Conservation (phyloP, 1,140 invertebrate genomes). For the Drosophila ananassae region DNA sequence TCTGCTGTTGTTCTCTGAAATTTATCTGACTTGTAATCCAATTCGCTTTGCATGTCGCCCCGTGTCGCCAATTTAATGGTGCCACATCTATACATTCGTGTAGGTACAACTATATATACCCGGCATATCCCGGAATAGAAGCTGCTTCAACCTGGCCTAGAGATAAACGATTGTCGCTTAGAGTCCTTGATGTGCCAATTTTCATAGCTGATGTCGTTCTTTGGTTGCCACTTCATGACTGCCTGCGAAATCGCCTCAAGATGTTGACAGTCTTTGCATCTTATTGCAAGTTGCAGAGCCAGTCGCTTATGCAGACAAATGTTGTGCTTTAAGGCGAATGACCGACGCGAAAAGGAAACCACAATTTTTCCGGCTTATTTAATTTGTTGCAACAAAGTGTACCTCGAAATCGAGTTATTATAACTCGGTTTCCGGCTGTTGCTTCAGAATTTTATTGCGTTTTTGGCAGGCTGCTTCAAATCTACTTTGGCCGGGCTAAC, state of each 20-base stretch:
- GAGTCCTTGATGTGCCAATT: conserved; percentile 73
- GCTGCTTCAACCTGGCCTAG: background rate
- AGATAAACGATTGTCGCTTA: conserved; percentile 71
- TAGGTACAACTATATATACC: background rate
- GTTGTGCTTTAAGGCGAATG: conserved; percentile 45
- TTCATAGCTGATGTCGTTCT: conserved; percentile 62
- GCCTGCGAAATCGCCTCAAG: conserved; percentile 27
- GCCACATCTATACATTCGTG: conserved; percentile 51
- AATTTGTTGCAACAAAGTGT: conserved; percentile 41
- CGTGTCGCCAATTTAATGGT: conserved; percentile 56
- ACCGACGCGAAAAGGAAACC: conserved; percentile 12
- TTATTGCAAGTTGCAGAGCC: conserved; percentile 33
- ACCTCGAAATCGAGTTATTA: conserved; percentile 49
- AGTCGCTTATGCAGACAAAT: conserved; percentile 19
- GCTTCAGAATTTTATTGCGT: conserved; percentile 11
- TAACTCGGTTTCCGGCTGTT: conserved; percentile 56
- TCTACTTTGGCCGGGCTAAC: background rate
- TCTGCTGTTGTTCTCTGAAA: conserved; percentile 45
- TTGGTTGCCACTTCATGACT: conserved; percentile 4
- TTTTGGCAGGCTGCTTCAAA: background rate
- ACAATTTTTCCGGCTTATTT: conserved; percentile 57
- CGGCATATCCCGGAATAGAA: background rate
- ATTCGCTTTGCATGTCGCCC: conserved; percentile 66
- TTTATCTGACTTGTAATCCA: conserved; percentile 74
- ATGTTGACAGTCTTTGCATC: conserved; percentile 37